phyloP scores from a whole-genome alignment of 2,888 invertebrate genomes.

The Hemaris fuciformis region DNA sequence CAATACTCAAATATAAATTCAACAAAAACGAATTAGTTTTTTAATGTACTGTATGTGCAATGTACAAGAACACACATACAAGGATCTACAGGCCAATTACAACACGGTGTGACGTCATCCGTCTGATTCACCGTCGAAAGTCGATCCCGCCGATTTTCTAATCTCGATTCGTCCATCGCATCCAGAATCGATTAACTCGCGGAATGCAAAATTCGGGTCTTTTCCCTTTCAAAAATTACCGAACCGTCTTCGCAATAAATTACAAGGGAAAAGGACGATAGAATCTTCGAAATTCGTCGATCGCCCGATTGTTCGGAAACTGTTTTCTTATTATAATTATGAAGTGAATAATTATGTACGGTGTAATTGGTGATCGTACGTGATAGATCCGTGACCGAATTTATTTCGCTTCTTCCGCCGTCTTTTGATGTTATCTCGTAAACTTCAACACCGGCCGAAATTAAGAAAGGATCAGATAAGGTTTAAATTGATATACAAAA shows the following conservation, averaged over 20 bases:
- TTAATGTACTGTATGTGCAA: neutral
- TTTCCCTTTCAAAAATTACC: constrained; percentile 35
- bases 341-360: neutral
- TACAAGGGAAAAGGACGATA: constrained; percentile 35
- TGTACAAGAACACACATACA: neutral
- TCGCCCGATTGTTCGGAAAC: constrained; percentile 19
- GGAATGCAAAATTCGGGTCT: constrained; percentile 45
- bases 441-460: neutral
- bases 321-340: neutral
- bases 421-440: neutral
- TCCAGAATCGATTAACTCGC: constrained; percentile 51
- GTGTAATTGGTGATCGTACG: constrained; percentile 11
- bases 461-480: neutral
- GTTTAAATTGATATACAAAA: neutral
- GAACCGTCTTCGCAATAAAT: constrained; percentile 37
- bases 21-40: neutral
- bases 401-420: neutral
- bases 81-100: neutral
- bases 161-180: constrained; percentile 49
- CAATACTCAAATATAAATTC: no score
- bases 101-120: constrained; percentile 32
- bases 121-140: constrained; percentile 31
- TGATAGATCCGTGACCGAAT: neutral
- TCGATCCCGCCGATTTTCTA: constrained; percentile 43
- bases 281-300: constrained; percentile 33